Evolutionary conservation across 2,113 vertebrate species (phyloP).

Genomic region (Scortum barcoo): DNA sequence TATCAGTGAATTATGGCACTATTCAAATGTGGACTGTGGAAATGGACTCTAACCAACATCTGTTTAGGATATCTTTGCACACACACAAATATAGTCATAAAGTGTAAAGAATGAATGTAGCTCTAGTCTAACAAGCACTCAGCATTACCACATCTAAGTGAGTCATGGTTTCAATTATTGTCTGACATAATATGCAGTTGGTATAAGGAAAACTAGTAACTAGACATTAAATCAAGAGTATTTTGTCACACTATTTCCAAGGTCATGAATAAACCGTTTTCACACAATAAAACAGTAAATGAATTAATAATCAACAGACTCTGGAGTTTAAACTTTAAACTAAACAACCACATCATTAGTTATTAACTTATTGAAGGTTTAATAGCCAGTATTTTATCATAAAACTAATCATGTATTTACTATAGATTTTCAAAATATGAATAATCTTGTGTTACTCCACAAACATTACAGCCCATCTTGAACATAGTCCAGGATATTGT

Average conservation of each 20-base stretch:
- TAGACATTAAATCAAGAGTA: neutral
- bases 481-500: too few relatives aligned
- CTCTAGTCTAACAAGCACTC: too few relatives aligned
- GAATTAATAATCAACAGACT: neutral
- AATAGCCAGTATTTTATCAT: neutral
- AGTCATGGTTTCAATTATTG: neutral
- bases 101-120: neutral
- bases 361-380: neutral
- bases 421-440: neutral
- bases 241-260: neutral
- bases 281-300: neutral
- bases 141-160: neutral
- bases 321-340: neutral
- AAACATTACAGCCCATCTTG: neutral
- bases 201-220: too few relatives aligned
- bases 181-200: too few relatives aligned
- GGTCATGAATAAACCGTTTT: neutral
- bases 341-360: neutral
- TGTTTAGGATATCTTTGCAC: neutral
- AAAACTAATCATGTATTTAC: neutral
- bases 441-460: neutral
- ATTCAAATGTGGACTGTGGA: neutral
- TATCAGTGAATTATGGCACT: constrained; percentile 8
- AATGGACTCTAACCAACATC: constrained; percentile 13
- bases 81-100: neutral